These are phyloP conservation scores for Patella ulyssiponensis DNA, from an alignment of 2,888 invertebrate species.

Conservation along the genomic window DNA sequence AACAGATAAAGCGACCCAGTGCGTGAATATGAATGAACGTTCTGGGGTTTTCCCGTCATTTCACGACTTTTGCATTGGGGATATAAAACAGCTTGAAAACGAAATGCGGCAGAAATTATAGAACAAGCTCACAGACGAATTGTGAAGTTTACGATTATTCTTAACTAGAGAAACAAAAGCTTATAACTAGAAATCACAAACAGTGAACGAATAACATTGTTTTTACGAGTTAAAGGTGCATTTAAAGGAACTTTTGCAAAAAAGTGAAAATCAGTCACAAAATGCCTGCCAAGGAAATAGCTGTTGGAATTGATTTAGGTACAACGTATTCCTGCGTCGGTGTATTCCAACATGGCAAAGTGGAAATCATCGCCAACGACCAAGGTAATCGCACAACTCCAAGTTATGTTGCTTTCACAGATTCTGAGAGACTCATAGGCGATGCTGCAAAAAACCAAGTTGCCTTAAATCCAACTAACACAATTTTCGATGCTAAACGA, in stretches of 20 bases:
- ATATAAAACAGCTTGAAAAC: neutral
- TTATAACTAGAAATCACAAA: too few relatives aligned
- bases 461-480: conserved; percentile 82
- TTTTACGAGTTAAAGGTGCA: too few relatives aligned
- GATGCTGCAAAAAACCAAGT: conserved; percentile 74
- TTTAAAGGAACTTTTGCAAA: too few relatives aligned
- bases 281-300: conserved; percentile 38
- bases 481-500: conserved; percentile 74
- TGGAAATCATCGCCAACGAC: conserved; percentile 74
- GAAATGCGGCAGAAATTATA: too few relatives aligned
- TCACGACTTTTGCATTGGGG: neutral
- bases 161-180: too few relatives aligned
- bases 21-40: neutral
- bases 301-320: conserved; percentile 89
- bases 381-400: conserved; percentile 81
- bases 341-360: conserved; percentile 72
- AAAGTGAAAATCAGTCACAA: too few relatives aligned
- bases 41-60: neutral
- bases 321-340: conserved; percentile 81
- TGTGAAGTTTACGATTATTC: too few relatives aligned
- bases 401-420: conserved; percentile 81
- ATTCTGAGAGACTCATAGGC: conserved; percentile 72
- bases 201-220: too few relatives aligned
- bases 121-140: too few relatives aligned
- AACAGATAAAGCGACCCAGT: neutral